A percentile compares a stretch with the other conserved stretches of the same genome.
Conservation (phyloP, 1,140 invertebrate species). For the Anthonomus grandis region DNA sequence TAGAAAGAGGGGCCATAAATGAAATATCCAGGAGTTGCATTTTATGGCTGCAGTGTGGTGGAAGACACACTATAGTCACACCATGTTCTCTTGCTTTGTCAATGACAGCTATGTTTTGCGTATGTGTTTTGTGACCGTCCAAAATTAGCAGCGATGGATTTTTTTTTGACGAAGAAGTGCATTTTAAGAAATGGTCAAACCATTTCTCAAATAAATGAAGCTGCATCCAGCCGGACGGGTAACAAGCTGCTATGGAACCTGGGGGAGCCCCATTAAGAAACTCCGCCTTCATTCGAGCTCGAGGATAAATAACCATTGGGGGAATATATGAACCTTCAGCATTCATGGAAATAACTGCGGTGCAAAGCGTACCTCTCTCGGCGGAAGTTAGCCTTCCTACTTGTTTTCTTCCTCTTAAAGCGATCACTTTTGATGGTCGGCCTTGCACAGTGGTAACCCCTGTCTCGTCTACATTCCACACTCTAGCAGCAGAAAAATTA, state of each 20-base stretch:
- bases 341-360: conserved; percentile 45
- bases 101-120: conserved; percentile 24
- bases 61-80: conserved; percentile 23
- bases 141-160: conserved; percentile 11
- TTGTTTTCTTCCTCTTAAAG: conserved; percentile 46
- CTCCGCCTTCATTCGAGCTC: conserved; percentile 33
- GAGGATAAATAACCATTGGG: conserved; percentile 35
- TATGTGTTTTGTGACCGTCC: conserved; percentile 23
- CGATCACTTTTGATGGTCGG: conserved; percentile 48
- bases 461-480: conserved; percentile 3
- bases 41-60: conserved; percentile 22
- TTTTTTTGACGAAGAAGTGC: conserved; percentile 12
- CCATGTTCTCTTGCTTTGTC: conserved; percentile 17
- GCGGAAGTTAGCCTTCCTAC: conserved; percentile 48
- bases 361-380: conserved; percentile 39
- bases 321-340: conserved; percentile 44
- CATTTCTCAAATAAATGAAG: conserved; percentile 19
- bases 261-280: conserved; percentile 31
- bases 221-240: conserved; percentile 26
- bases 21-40: conserved; percentile 24
- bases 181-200: conserved; percentile 26
- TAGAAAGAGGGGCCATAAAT: conserved; percentile 27
- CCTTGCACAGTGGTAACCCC: conserved; percentile 27
- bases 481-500: not conserved
- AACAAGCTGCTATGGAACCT: conserved; percentile 17